These are phyloP conservation scores for Chitala chitala DNA, from an alignment of 2,113 vertebrate species.

Conservation along the genomic window DNA sequence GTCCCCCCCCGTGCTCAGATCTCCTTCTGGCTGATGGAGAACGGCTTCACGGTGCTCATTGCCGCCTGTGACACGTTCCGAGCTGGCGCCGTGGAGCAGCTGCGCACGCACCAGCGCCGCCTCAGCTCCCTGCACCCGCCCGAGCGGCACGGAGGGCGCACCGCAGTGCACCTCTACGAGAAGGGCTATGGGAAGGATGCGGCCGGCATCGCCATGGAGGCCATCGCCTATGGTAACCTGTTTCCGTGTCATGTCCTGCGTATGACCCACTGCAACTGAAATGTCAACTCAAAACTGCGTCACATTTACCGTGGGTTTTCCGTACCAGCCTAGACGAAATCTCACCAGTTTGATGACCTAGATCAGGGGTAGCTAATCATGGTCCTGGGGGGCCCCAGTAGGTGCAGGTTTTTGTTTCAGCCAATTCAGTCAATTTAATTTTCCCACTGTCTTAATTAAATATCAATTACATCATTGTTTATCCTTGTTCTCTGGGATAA, in stretches of 20 bases:
- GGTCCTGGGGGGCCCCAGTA: too few species aligned
- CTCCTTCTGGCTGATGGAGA: constrained; percentile 95
- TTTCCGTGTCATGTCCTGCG: neutral
- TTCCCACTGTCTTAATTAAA: too few species aligned
- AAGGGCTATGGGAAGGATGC: constrained; percentile 97
- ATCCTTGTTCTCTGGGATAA: too few species aligned
- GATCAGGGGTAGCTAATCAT: too few species aligned
- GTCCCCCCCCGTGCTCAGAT: constrained; percentile 61
- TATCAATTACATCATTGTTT: too few species aligned
- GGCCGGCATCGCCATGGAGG: constrained; percentile 95
- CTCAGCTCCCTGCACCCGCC: constrained; percentile 85
- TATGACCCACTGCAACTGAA: too few species aligned
- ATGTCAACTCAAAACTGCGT: too few species aligned
- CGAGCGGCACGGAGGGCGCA: constrained; percentile 67
- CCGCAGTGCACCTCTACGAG: constrained; percentile 89
- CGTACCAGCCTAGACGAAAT: too few species aligned
- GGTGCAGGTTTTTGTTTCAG: too few species aligned
- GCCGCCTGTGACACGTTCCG: constrained; percentile 95
- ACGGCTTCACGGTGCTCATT: constrained; percentile 89
- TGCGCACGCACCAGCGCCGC: constrained; percentile 89
- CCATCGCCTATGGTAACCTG: constrained; percentile 80
- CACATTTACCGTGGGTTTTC: too few species aligned
- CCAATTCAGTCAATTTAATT: too few species aligned
- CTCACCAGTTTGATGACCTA: too few species aligned
- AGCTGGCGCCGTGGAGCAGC: constrained; percentile 91